These are phyloP conservation scores for Enoplosus armatus DNA, from an alignment of 2,797 vertebrate genomes.

Conservation along the genomic window DNA sequence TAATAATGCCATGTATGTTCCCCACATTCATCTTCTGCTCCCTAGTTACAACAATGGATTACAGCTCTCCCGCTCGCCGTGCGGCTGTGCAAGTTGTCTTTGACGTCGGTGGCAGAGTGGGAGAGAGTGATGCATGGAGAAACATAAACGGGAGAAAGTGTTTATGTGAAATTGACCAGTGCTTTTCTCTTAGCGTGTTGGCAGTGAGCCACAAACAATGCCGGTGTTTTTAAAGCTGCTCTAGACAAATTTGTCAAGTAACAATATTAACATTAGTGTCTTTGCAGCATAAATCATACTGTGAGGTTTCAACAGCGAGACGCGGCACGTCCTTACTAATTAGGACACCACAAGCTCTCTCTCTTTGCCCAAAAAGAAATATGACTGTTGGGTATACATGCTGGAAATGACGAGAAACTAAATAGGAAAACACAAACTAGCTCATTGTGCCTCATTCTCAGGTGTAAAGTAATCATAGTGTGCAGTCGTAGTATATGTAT, in stretches of 20 bases:
- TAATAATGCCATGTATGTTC: constrained; percentile 41
- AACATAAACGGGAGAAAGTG: constrained; percentile 23
- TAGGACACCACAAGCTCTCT: not conserved
- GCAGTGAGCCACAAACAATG: constrained; percentile 8
- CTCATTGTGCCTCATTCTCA: not conserved
- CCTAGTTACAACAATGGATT: constrained; percentile 38
- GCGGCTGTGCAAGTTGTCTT: constrained; percentile 1
- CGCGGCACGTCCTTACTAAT: not conserved
- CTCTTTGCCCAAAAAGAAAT: not conserved
- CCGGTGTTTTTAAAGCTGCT: constrained; percentile 9
- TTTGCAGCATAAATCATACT: not conserved
- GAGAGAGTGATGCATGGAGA: constrained; percentile 25
- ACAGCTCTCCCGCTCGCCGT: not conserved
- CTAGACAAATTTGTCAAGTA: not conserved
- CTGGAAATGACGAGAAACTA: not conserved
- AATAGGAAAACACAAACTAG: constrained; percentile 6
- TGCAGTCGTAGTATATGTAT: no score
- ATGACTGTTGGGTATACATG: no score
- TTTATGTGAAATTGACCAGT: constrained; percentile 37
- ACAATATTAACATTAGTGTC: not conserved
- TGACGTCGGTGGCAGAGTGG: constrained; percentile 23
- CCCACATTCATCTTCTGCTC: constrained; percentile 49
- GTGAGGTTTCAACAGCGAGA: not conserved
- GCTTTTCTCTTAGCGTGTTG: constrained; percentile 10
- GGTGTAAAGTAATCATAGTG: not conserved